phyloP scores from a whole-genome alignment of 53 echinoderm and acorn worm species.

The Henricia sp. region DNA sequence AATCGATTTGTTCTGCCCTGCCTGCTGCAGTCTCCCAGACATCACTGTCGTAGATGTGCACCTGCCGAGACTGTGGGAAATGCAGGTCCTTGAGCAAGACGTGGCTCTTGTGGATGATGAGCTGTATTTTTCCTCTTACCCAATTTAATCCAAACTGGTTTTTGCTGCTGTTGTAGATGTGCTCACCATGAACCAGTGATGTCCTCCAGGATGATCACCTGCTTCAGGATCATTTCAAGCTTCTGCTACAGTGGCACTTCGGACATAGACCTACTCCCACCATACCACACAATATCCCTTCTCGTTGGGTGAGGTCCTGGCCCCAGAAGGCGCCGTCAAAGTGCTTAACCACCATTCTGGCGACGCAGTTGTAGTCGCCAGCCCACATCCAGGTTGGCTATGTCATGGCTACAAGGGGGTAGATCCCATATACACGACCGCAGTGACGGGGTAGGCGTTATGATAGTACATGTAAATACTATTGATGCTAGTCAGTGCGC shows the following conservation, averaged over 20 bases:
- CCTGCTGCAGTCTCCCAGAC: background rate
- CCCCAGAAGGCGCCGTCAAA: constrained; percentile 22
- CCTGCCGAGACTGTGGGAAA: background rate
- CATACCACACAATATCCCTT: background rate
- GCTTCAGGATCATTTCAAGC: constrained; percentile 13
- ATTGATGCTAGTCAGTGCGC: constrained; percentile 12
- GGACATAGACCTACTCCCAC: background rate
- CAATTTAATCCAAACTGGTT: background rate
- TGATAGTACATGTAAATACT: background rate
- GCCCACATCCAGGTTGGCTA: background rate
- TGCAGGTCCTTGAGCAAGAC: background rate
- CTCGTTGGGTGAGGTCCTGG: constrained; percentile 5
- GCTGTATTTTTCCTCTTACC: background rate
- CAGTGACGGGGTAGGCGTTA: constrained; percentile 24
- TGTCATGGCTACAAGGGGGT: background rate
- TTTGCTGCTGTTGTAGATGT: constrained; percentile 10
- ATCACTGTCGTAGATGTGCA: background rate
- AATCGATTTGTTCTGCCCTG: background rate
- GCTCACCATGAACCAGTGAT: constrained; percentile 7
- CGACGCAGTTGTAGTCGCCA: constrained; percentile 23
- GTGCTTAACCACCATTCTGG: background rate
- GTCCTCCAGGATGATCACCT: constrained; percentile 2
- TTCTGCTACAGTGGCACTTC: background rate
- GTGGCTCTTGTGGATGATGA: constrained; percentile 8
- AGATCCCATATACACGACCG: background rate